Conservation (phyloP, 2,113 vertebrate genomes). For the Cyprinus carpio region DNA sequence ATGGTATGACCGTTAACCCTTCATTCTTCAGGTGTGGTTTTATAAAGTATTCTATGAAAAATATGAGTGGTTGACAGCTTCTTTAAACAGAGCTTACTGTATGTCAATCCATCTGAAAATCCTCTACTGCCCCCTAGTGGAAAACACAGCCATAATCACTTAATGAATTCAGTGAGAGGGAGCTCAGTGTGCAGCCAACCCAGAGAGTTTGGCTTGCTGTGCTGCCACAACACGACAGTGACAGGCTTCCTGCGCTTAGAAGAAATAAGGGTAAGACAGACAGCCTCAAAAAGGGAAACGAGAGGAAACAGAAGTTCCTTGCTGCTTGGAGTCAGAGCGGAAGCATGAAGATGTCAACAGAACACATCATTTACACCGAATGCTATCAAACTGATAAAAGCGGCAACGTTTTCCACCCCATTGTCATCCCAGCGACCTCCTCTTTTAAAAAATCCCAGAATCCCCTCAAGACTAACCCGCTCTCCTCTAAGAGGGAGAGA, state of each 20-base stretch:
- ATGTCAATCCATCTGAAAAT: conserved; percentile 35
- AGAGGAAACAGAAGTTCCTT: conserved; percentile 15
- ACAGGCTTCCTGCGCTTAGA: conserved; percentile 17
- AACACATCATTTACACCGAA: conserved; percentile 24
- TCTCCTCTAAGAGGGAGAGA: neutral
- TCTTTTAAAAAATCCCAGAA: neutral
- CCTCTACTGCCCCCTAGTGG: conserved; percentile 57
- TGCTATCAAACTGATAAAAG: conserved; percentile 19
- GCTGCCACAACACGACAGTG: conserved; percentile 20
- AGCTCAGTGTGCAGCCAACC: conserved; percentile 9
- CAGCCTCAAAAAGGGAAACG: neutral
- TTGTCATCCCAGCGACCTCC: neutral
- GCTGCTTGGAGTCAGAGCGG: neutral
- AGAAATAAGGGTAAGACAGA: conserved; percentile 24
- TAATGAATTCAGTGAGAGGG: neutral
- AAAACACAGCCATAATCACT: neutral
- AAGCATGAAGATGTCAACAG: conserved; percentile 11
- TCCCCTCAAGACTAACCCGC: neutral
- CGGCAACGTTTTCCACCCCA: too few species aligned
- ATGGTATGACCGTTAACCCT: conserved; percentile 6
- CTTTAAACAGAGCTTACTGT: neutral
- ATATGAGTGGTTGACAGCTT: neutral
- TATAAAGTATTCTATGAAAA: neutral
- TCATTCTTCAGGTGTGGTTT: conserved; percentile 20
- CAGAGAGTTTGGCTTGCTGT: neutral